phyloP scores from a whole-genome alignment of 1,140 invertebrate species.

The Euglossa dilemma region DNA sequence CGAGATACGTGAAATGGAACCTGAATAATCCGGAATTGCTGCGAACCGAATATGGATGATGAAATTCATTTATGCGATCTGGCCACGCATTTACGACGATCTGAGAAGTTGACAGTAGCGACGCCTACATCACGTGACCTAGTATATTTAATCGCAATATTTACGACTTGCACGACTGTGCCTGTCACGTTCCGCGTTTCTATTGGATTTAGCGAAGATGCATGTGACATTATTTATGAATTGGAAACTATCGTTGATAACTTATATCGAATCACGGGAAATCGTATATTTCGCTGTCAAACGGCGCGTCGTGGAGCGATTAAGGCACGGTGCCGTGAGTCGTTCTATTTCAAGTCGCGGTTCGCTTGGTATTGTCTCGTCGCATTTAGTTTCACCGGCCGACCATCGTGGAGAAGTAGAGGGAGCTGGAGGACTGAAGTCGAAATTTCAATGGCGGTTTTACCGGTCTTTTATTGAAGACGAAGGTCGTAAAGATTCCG shows the following conservation, averaged over 20 bases:
- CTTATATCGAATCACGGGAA: constrained; percentile 10
- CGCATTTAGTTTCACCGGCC: neutral
- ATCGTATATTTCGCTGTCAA: constrained; percentile 36
- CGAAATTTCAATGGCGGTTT: neutral
- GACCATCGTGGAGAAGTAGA: neutral
- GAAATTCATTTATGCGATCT: neutral
- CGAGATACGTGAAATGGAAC: too few relatives aligned
- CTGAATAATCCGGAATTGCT: too few relatives aligned
- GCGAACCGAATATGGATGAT: too few relatives aligned
- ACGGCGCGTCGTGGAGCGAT: neutral
- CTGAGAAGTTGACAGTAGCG: neutral
- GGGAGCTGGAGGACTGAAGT: neutral
- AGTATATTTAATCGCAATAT: constrained; percentile 8
- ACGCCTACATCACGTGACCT: neutral
- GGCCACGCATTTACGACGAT: neutral
- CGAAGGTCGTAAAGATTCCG: neutral
- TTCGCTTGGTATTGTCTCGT: neutral
- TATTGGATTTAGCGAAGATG: constrained; percentile 13
- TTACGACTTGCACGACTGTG: constrained; percentile 1
- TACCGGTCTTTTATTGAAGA: neutral
- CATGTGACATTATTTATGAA: constrained; percentile 42
- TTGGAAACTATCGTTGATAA: constrained; percentile 40
- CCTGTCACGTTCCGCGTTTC: constrained; percentile 16
- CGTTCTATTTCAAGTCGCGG: neutral
- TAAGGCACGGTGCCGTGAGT: neutral